Evolutionary conservation across 2,113 vertebrate genomes (phyloP).

Genomic region (Herpetotheres cachinnans): DNA sequence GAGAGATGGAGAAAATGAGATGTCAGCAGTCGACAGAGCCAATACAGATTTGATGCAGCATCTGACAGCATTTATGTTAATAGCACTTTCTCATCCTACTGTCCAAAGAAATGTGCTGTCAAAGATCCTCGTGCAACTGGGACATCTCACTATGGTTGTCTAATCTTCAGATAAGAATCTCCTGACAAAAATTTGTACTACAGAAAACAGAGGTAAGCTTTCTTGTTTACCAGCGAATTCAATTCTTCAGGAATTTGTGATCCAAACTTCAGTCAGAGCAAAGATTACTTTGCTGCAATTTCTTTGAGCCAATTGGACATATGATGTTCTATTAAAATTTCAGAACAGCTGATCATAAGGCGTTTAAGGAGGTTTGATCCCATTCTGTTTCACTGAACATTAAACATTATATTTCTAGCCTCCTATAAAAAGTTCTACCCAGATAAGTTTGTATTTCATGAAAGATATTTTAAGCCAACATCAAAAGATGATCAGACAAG

Average conservation of each 20-base stretch:
- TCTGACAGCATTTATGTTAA: slow-evolving; percentile 52
- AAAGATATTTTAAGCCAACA: background rate
- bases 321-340: background rate
- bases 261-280: background rate
- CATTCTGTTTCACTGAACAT: background rate
- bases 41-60: background rate
- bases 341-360: background rate
- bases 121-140: background rate
- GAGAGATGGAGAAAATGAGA: background rate
- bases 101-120: slow-evolving; percentile 28
- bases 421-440: background rate
- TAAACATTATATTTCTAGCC: background rate
- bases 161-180: background rate
- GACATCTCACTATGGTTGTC: background rate
- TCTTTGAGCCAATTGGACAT: background rate
- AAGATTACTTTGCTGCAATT: background rate
- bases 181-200: background rate
- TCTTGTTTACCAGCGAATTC: background rate
- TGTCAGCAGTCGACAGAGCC: slow-evolving; percentile 3
- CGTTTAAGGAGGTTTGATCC: background rate
- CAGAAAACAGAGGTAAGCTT: background rate
- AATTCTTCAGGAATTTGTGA: background rate
- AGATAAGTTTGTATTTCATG: background rate
- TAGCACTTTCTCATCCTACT: background rate
- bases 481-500: background rate